Conservation (phyloP, 2,888 invertebrate species). For the Melanostoma mellinum region DNA sequence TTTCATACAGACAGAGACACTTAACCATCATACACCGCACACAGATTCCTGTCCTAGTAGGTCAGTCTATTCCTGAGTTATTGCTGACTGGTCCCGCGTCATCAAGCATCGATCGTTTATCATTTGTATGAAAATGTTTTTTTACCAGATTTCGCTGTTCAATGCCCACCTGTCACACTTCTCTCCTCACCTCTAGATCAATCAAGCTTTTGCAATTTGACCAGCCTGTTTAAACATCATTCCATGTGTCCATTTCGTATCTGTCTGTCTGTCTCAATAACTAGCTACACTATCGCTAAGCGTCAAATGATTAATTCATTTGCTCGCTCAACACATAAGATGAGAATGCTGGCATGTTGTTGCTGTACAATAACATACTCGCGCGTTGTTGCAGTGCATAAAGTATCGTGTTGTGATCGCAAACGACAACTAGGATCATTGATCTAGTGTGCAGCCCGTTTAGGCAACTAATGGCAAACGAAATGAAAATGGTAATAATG, state of each 20-base stretch:
- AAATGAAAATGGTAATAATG: constrained; percentile 70
- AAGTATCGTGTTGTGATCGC: constrained; percentile 29
- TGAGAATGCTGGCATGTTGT: constrained; percentile 35
- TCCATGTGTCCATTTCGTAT: constrained; percentile 46
- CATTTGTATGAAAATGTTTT: constrained; percentile 55
- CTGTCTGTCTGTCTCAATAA: constrained; percentile 65
- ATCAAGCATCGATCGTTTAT: constrained; percentile 62
- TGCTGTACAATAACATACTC: constrained; percentile 40
- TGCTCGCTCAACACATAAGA: constrained; percentile 57
- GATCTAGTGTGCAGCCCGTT: constrained; percentile 52
- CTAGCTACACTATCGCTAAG: constrained; percentile 65
- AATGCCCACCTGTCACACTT: too few species aligned
- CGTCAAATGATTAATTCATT: constrained; percentile 71
- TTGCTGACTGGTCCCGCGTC: constrained; percentile 69
- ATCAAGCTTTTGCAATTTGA: constrained; percentile 15
- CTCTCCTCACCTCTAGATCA: background rate
- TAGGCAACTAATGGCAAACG: constrained; percentile 64
- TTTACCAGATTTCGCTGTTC: background rate
- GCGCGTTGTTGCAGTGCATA: constrained; percentile 25
- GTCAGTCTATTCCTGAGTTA: constrained; percentile 48
- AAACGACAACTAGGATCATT: constrained; percentile 40
- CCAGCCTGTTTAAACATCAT: constrained; percentile 49
- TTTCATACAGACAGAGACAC: too few species aligned
- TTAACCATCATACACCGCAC: too few species aligned
- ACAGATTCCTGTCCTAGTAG: constrained; percentile 44